Evolutionary conservation across 2,888 invertebrate species (phyloP).

Genomic region (Resseliella maxima): DNA sequence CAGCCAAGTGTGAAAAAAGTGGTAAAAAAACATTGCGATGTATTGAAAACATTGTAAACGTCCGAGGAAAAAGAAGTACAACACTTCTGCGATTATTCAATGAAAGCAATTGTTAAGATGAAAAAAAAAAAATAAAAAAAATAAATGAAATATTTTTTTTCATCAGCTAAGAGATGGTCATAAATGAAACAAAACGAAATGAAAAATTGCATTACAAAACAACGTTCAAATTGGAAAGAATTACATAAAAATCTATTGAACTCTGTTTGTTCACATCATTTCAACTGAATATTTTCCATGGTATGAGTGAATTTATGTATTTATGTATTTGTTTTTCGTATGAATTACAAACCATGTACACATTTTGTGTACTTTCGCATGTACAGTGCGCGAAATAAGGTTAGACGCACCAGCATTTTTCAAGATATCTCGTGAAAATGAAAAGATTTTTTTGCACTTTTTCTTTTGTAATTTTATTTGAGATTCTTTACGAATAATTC

Average conservation of each 20-base stretch:
- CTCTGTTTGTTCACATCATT: constrained; percentile 10
- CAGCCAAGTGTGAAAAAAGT: constrained; percentile 15
- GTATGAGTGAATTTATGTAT: not conserved
- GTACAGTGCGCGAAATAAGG: no score
- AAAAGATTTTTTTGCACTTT: no score
- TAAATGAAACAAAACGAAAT: constrained; percentile 17
- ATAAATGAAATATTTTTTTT: not conserved
- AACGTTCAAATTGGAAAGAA: constrained; percentile 13
- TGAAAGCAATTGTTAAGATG: constrained; percentile 41
- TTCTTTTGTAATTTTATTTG: no score
- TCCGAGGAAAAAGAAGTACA: not conserved
- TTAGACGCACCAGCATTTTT: no score
- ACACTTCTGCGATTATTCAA: constrained; percentile 14
- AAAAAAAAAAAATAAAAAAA: not conserved
- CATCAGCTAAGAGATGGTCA: not conserved
- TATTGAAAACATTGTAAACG: not conserved
- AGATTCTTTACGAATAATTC: no score
- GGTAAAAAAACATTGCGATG: not conserved
- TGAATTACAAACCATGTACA: no score
- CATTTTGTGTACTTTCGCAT: no score
- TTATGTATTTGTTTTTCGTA: no score
- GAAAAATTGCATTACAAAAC: constrained; percentile 24
- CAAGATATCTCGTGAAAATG: no score
- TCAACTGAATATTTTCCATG: not conserved
- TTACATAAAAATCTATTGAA: constrained; percentile 40